phyloP scores from a whole-genome alignment of 2,888 invertebrate species.

The Synanthedon formicaeformis region DNA sequence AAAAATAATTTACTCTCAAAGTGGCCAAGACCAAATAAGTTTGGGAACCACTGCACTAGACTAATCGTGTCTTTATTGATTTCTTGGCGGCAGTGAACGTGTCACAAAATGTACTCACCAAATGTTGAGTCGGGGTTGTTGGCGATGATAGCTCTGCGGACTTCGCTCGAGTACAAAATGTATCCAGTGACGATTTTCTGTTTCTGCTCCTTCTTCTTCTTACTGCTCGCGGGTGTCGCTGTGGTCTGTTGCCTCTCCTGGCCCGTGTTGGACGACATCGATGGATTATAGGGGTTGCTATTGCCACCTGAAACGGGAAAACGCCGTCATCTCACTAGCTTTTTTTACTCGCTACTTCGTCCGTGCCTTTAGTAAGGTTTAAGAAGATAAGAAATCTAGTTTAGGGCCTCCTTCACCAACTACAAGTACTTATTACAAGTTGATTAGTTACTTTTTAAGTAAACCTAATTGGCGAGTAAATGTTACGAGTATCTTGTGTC shows the following conservation, averaged over 20 bases:
- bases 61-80: no score
- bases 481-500: no score
- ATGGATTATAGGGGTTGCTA: slow-evolving; percentile 60
- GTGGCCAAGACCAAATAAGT: no score
- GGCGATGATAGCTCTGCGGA: slow-evolving; percentile 90
- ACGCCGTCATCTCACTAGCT: slow-evolving; percentile 12
- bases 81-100: no score
- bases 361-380: neutral
- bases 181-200: slow-evolving; percentile 95
- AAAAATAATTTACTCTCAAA: no score
- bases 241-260: slow-evolving; percentile 34
- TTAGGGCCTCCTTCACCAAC: no score
- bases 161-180: slow-evolving; percentile 97
- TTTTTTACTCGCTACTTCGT: neutral
- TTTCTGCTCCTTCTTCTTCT: slow-evolving; percentile 68
- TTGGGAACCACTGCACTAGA: no score
- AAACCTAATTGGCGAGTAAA: no score
- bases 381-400: neutral
- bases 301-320: slow-evolving; percentile 53
- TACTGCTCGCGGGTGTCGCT: slow-evolving; percentile 35
- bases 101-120: slow-evolving; percentile 70
- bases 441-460: no score
- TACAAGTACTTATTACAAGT: no score
- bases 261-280: slow-evolving; percentile 32
- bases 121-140: slow-evolving; percentile 96